phyloP scores from a whole-genome alignment of 2,888 invertebrate genomes.

The Temnothorax unifasciatus region DNA sequence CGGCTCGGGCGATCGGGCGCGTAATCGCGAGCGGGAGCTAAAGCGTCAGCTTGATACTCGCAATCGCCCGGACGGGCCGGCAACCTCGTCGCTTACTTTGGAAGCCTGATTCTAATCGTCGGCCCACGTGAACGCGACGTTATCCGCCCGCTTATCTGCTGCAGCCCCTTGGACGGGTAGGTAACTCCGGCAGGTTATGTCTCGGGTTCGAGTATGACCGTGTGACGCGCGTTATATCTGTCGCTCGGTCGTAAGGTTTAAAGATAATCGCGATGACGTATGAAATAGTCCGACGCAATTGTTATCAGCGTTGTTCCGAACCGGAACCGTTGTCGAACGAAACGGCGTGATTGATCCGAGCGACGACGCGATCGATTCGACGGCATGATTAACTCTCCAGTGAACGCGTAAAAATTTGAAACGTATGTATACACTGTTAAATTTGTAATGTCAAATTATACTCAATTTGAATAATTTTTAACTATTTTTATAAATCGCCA shows the following conservation, averaged over 20 bases:
- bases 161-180: conserved; percentile 17
- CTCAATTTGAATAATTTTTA: no score
- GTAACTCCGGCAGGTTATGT: conserved; percentile 15
- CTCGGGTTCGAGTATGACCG: neutral
- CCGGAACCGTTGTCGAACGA: neutral
- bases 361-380: no score
- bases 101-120: conserved; percentile 21
- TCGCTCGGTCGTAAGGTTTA: conserved; percentile 4
- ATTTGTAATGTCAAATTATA: no score
- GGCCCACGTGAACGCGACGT: neutral
- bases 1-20: neutral
- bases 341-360: neutral
- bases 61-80: neutral
- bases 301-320: neutral
- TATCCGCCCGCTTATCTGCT: conserved; percentile 30
- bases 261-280: conserved; percentile 44
- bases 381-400: neutral
- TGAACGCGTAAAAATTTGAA: no score
- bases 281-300: conserved; percentile 20
- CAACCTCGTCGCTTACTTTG: conserved; percentile 21
- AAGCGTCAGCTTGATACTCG: neutral
- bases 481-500: no score
- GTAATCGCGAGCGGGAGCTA: neutral
- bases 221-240: conserved; percentile 23
- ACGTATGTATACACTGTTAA: no score